Conservation (phyloP, 2,113 vertebrate species). For the Coracopsis vasa region DNA sequence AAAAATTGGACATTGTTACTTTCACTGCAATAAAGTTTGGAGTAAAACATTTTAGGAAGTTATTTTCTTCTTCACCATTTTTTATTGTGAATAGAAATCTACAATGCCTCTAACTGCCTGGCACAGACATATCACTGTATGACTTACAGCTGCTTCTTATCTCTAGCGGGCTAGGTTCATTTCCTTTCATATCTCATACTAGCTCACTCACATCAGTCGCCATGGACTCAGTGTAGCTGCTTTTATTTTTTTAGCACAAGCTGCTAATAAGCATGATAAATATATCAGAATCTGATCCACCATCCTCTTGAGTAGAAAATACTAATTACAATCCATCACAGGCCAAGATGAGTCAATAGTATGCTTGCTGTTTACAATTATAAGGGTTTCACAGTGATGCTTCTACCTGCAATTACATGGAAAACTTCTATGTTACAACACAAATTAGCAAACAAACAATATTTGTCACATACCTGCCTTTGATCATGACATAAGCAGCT, state of each 20-base stretch:
- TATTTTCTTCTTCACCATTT: background rate
- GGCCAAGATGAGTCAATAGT: background rate
- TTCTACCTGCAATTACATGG: background rate
- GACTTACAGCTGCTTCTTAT: background rate
- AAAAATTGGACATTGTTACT: background rate
- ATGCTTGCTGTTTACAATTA: background rate
- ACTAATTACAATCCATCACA: background rate
- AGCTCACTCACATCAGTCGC: background rate
- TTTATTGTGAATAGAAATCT: background rate
- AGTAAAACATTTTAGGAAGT: background rate
- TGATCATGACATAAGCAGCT: background rate
- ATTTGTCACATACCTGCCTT: background rate
- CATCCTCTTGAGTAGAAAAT: background rate
- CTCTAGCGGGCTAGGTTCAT: background rate
- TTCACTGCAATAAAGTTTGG: background rate
- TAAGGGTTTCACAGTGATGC: background rate
- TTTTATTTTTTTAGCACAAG: background rate
- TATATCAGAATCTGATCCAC: background rate
- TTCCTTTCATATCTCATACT: background rate
- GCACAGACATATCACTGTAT: background rate
- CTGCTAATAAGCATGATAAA: background rate
- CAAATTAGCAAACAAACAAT: background rate
- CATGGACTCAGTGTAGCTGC: background rate
- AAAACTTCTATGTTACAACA: background rate
- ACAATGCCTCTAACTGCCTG: background rate